phyloP scores from a whole-genome alignment of 35 echinoderm and acorn worm species.

The Stichopus chloronotus region DNA sequence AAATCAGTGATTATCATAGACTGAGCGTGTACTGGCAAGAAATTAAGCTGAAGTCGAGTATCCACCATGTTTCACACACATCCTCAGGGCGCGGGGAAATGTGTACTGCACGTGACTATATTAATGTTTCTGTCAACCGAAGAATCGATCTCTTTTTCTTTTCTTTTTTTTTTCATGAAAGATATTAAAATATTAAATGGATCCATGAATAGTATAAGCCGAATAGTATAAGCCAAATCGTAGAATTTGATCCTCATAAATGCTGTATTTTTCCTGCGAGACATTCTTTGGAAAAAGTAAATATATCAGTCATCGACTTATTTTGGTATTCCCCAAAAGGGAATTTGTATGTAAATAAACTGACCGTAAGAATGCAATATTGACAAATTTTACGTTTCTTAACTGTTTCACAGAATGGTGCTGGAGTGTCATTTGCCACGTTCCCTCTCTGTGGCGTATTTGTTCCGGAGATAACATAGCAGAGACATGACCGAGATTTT shows the following conservation, averaged over 20 bases:
- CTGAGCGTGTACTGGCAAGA: not conserved
- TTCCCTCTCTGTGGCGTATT: too few species aligned
- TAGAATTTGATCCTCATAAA: not conserved
- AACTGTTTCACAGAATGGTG: too few species aligned
- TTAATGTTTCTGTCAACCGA: not conserved
- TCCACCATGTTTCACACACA: not conserved
- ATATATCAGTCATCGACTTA: too few species aligned
- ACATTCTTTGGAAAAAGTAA: too few species aligned
- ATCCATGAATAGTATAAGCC: not conserved
- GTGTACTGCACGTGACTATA: not conserved
- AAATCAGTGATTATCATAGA: not conserved
- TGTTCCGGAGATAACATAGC: too few species aligned
- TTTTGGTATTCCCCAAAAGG: too few species aligned
- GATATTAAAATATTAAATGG: not conserved
- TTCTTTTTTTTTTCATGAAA: not conserved
- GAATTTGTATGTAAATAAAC: too few species aligned
- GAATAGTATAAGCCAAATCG: not conserved
- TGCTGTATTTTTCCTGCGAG: too few species aligned
- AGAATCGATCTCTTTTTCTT: not conserved
- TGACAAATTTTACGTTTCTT: too few species aligned
- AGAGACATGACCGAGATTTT: too few species aligned
- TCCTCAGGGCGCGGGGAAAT: not conserved
- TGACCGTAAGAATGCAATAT: too few species aligned
- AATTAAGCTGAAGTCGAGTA: not conserved
- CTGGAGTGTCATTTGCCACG: too few species aligned